A percentile compares a stretch with the other conserved stretches of the same genome.
phyloP scores from a whole-genome alignment of 2,888 invertebrate species.

The Hanleya hanleyi region DNA sequence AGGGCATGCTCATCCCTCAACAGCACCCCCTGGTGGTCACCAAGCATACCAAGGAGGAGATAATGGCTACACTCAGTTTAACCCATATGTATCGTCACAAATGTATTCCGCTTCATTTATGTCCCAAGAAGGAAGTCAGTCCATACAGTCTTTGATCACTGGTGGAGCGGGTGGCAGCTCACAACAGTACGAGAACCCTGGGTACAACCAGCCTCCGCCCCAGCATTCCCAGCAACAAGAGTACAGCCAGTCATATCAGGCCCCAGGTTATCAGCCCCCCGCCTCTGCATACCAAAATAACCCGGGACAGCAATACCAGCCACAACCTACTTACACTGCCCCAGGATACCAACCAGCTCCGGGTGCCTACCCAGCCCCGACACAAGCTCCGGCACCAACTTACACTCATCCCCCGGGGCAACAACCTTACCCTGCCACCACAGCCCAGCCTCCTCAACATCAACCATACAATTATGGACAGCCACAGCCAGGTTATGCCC shows the following conservation, averaged over 20 bases:
- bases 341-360: background rate
- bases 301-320: conserved; percentile 27
- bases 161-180: conserved; percentile 35
- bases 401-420: background rate
- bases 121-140: conserved; percentile 68
- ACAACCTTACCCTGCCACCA: background rate
- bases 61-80: conserved; percentile 42
- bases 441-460: background rate
- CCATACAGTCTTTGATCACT: conserved; percentile 66
- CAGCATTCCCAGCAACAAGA: background rate
- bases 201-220: background rate
- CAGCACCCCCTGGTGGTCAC: conserved; percentile 1
- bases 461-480: background rate
- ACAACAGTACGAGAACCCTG: background rate
- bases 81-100: conserved; percentile 65
- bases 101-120: conserved; percentile 70
- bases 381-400: background rate
- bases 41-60: background rate
- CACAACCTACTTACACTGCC: conserved; percentile 13
- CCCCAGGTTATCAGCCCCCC: conserved; percentile 23
- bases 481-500: background rate
- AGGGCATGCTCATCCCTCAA: background rate
- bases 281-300: conserved; percentile 33
- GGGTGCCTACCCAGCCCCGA: conserved; percentile 2
- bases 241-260: conserved; percentile 13